Conservation (phyloP, 2,888 invertebrate species). For the Leptogaster cylindrica region DNA sequence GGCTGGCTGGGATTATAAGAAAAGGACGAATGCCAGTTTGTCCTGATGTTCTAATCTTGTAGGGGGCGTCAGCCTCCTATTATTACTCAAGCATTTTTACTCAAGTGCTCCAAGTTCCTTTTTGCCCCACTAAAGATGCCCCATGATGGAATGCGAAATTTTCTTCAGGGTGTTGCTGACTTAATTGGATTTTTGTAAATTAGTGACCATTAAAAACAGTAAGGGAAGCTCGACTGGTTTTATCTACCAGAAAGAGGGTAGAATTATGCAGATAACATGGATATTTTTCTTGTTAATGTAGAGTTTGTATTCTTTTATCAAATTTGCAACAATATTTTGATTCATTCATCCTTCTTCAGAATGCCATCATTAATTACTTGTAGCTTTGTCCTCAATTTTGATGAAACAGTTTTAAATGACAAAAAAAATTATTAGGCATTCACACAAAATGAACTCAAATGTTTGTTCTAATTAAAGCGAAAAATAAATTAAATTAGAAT, state of each 20-base stretch:
- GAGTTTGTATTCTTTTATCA: not conserved
- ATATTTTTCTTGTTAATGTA: conserved; percentile 32
- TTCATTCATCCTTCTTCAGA: too few species aligned
- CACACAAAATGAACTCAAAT: too few species aligned
- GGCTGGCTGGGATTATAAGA: conserved; percentile 34
- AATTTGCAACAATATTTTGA: conserved; percentile 13
- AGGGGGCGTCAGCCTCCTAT: conserved; percentile 1
- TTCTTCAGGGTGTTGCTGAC: conserved; percentile 37
- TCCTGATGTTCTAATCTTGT: conserved; percentile 40
- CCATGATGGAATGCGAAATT: conserved; percentile 11
- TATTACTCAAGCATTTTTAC: conserved; percentile 8
- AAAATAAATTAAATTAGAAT: too few species aligned
- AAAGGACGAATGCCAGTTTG: conserved; percentile 13
- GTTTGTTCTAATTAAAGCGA: too few species aligned
- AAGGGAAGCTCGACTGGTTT: conserved; percentile 39
- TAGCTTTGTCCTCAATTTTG: too few species aligned
- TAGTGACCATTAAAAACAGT: conserved; percentile 46
- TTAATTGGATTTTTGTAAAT: conserved; percentile 48
- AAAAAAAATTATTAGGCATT: too few species aligned
- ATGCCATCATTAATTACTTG: too few species aligned
- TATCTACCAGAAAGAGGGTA: conserved; percentile 38
- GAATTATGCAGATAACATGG: conserved; percentile 42
- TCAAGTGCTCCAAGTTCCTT: conserved; percentile 23
- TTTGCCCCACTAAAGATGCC: conserved; percentile 13
- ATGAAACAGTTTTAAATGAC: too few species aligned